These are phyloP conservation scores for Nyctalus aviator DNA, from an alignment of 2,797 vertebrate species.

Conservation along the genomic window DNA sequence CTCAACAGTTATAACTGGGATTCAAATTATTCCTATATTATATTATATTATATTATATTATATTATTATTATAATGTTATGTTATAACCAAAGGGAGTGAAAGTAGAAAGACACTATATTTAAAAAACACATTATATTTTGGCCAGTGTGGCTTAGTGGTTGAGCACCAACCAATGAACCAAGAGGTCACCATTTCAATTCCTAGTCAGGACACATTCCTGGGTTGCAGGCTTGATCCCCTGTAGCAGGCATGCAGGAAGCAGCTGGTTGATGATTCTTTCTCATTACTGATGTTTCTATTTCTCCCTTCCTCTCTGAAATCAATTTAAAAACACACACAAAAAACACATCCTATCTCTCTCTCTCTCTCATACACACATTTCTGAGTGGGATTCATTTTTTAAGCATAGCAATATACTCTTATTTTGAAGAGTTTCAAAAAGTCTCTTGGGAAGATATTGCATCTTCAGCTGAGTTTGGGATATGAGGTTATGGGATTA, in stretches of 20 bases:
- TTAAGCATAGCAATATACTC: neutral
- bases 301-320: no score
- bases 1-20: neutral
- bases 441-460: slow-evolving; percentile 14
- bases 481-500: slow-evolving; percentile 45
- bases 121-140: neutral
- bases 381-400: slow-evolving; percentile 42
- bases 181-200: no score
- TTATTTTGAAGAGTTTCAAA: slow-evolving; percentile 26
- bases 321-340: no score
- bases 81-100: neutral
- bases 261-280: no score
- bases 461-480: slow-evolving; percentile 42
- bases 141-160: no score
- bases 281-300: no score
- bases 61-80: neutral
- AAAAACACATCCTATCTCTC: no score
- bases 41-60: neutral
- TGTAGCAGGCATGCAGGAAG: no score
- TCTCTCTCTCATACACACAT: no score
- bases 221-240: no score
- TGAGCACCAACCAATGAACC: no score
- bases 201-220: no score
- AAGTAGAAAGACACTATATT: neutral
- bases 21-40: neutral